Percentiles rank a stretch among this genome's conserved stretches.
Evolutionary conservation across 2,113 vertebrate genomes (phyloP).

Genomic region (Engraulis encrasicolus): DNA sequence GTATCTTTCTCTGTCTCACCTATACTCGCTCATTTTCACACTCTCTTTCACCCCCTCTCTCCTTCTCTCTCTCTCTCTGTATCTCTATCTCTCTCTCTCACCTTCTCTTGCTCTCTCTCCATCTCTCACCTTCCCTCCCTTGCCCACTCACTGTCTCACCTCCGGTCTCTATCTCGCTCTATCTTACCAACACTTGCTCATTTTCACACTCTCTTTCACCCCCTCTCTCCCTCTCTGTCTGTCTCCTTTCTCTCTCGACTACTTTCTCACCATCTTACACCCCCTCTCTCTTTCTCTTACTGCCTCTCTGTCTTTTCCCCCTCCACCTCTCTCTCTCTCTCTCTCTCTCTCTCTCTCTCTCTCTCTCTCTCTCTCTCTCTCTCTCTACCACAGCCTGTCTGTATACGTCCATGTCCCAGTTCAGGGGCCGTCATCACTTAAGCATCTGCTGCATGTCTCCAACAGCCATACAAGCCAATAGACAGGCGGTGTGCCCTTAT

Average conservation of each 20-base stretch:
- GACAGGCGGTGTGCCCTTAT: constrained; percentile 41
- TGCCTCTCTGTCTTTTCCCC: background rate
- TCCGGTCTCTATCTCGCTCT: background rate
- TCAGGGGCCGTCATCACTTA: constrained; percentile 8
- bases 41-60: background rate
- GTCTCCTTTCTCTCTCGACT: background rate
- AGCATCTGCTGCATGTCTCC: constrained; percentile 31
- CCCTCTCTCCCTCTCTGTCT: background rate
- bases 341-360: background rate
- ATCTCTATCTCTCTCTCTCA: background rate
- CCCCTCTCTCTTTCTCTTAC: background rate
- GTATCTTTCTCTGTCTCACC: background rate
- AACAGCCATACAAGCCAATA: constrained; percentile 43
- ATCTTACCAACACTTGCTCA: background rate
- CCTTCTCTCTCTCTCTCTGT: background rate
- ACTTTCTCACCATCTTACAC: no score
- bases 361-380: constrained; percentile 1
- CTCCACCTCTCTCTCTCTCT: background rate
- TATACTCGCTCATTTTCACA: background rate
- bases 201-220: background rate
- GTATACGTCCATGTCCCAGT: background rate
- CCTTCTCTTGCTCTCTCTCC: background rate
- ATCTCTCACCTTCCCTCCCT: constrained; percentile 13
- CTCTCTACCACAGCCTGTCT: constrained; percentile 1
- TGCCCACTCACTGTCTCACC: background rate